Base-by-base conservation (phyloP, 1,140 invertebrate genomes). In the Drosophila erecta region DNA sequence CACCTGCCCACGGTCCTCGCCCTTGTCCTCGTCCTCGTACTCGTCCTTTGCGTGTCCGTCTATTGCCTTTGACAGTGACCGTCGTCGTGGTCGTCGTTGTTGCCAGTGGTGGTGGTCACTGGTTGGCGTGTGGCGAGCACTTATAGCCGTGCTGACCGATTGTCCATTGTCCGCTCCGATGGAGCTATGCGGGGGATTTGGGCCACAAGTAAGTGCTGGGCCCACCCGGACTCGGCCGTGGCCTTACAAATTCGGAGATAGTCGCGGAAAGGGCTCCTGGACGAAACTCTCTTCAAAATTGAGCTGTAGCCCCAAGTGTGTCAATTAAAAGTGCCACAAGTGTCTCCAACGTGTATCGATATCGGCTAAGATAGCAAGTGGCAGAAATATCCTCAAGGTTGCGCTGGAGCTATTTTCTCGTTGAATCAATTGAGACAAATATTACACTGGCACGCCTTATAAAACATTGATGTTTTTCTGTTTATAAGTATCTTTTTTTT, bases 41-140 rank as follows among this genome's bases (percentile, higher is more conserved):
- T 7, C 61, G 66, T 70, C 51, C 66, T 47, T 76, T 44, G 60
- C 60, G 53, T 65, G 53, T 37, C 30, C 49, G 20, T 20, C 59
- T 38, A 41, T 72, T 71, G 81, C 72, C 72, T 66, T 80, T 84
- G 80, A 85, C 81, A 84, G 65, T 84, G 80, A 84, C 80, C 80
- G 72, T 65, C 50, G 51, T 30, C 46, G 60, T 41, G 56, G 60
- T 55, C 73, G 41, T 50, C 43, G 56, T 50, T 37, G 43, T 53
- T 24, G 41, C 41, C 37, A 46, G 54, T 55, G 38, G 38, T 40
- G 41, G 27, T 60, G 40, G 62, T 41, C 44, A n/a, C 50, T 27
- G 22, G 43, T 53, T 49, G 51, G 41, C 58, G 56, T 79, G 60
- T 69, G 74, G 44, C 64, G 56, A 61, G 72, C 79, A 81, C 67